Evolutionary conservation across 2,888 invertebrate species (phyloP), one percentile per base, ranked within the genome.

Genomic region (Eristalis pertinax): DNA sequence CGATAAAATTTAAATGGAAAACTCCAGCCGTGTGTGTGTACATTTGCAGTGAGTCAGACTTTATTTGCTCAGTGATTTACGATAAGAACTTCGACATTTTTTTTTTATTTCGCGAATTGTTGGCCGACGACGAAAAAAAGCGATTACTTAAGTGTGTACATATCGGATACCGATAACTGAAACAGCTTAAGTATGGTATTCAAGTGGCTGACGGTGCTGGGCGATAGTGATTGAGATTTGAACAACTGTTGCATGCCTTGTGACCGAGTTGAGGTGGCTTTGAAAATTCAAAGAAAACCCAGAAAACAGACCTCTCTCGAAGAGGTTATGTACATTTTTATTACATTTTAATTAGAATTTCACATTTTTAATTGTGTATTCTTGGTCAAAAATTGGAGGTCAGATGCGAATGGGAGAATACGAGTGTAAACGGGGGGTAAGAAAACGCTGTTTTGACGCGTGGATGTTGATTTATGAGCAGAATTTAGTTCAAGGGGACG

Each of bases 1-100:
- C 75, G 67, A 72, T 79, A 60, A 72, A 65, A 72, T 64, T 64
- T n/a, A 58, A 70, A 70, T 65, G 62, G 64, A 65, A 72, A 78
- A 78, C 35, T 35, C 38, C 13, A 64, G 13, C 26, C 50, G n/a
- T 29, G 60, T 43, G 24, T 15, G 24, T 43, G 26, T 43, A n/a
- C 26, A 7, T 11, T 13, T 11, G 15, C 24, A 1, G 29, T 79
- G 79, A 79, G 26, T 72, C 79, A 79, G 60, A 56, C 56, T 60
- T 22, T 64, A 60, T 72, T 67, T 67, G 41, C 56, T 43, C 64
- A 72, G 65, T 79, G 79, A 79, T 65, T 73, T 72, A n/a, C 62
- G 72, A 79, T 79, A 79, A 72, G 79, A 58, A 35, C 1, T 56
- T 64, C 56, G 56, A n/a, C 4, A 4, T 24, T 64, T 50, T 50